Conservation (phyloP, 2,797 vertebrate species). For the Siniperca scherzeri region DNA sequence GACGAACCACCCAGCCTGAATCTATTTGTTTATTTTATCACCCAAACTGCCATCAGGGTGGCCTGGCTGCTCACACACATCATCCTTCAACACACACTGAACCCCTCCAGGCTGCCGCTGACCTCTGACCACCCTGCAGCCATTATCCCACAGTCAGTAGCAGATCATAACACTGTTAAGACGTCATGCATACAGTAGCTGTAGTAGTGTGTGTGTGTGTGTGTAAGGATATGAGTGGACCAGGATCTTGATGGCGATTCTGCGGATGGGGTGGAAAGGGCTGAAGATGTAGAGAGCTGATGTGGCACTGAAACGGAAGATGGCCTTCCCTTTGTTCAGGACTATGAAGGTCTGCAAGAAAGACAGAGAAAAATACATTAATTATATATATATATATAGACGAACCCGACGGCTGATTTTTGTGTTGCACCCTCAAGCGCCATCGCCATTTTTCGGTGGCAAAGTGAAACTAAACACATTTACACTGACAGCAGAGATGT, state of each 20-base stretch:
- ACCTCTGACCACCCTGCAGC: constrained; percentile 43
- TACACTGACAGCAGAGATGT: background rate
- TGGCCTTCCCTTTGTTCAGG: constrained; percentile 98
- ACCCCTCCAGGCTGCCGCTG: constrained; percentile 9
- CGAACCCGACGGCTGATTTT: accelerated
- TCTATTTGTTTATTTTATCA: constrained; percentile 4
- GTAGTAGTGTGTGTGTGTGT: background rate
- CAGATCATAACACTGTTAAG: background rate
- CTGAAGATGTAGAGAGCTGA: constrained; percentile 97
- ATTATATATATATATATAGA: background rate
- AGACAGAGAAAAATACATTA: background rate
- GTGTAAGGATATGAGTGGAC: constrained; percentile 99
- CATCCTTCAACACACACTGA: background rate
- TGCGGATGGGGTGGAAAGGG: constrained; percentile 95
- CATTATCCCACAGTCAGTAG: background rate
- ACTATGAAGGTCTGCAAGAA: constrained; percentile 95
- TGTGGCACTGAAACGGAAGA: constrained; percentile 99
- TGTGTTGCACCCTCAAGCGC: background rate
- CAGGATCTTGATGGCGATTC: constrained; percentile 94
- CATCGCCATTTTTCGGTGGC: background rate
- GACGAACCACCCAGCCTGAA: background rate
- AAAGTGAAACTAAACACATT: background rate
- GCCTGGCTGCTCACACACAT: background rate
- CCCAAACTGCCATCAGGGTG: background rate
- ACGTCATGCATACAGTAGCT: background rate